phyloP scores from a whole-genome alignment of 1,140 invertebrate species.

The Bursaphelenchus mucronatus region DNA sequence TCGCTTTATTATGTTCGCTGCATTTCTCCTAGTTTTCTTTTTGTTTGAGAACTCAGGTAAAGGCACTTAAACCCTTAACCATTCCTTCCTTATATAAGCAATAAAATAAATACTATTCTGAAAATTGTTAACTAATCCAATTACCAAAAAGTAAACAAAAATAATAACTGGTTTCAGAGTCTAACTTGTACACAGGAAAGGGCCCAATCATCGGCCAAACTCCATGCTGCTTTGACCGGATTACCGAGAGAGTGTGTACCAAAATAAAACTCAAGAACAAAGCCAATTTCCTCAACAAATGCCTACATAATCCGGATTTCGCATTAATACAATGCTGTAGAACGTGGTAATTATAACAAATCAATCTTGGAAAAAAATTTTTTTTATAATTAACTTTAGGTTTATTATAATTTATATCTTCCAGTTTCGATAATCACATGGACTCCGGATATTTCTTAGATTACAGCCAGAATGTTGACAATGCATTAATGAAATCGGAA shows the following conservation, averaged over 20 bases:
- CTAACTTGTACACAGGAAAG: slow-evolving; percentile 21
- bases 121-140: no score
- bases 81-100: no score
- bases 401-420: slow-evolving; percentile 6
- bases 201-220: slow-evolving; percentile 42
- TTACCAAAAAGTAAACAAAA: no score
- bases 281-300: slow-evolving; percentile 37
- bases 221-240: slow-evolving; percentile 51
- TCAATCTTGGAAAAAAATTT: slow-evolving; percentile 21
- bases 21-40: no score
- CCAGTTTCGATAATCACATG: slow-evolving; percentile 43
- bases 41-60: no score
- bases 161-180: not conserved
- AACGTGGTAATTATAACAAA: slow-evolving; percentile 37
- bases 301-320: slow-evolving; percentile 48
- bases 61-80: no score
- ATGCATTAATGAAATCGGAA: slow-evolving; percentile 34
- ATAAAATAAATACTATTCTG: no score
- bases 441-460: slow-evolving; percentile 29
- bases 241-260: slow-evolving; percentile 41
- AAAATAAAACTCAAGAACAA: slow-evolving; percentile 41
- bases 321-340: slow-evolving; percentile 52
- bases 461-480: slow-evolving; percentile 32
- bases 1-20: no score
- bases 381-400: slow-evolving; percentile 1